Evolutionary conservation across 1,140 invertebrate genomes (phyloP).

Genomic region (Eciton burchellii): DNA sequence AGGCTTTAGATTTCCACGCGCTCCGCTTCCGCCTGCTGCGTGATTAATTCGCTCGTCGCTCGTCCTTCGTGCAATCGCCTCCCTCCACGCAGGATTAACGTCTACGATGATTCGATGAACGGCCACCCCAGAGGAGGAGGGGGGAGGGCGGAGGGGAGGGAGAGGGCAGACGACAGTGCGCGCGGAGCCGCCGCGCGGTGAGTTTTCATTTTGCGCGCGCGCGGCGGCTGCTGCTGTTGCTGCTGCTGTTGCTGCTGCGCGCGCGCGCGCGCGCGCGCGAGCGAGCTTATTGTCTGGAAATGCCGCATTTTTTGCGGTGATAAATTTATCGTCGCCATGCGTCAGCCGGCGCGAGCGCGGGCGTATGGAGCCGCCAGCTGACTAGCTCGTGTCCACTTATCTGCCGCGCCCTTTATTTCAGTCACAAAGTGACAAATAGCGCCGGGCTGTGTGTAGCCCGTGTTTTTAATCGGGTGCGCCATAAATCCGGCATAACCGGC

Average conservation of each 20-base stretch:
- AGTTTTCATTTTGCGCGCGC: conserved; percentile 37
- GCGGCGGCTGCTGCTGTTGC: no score
- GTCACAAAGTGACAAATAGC: conserved; percentile 52
- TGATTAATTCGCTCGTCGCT: conserved; percentile 8
- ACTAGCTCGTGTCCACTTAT: conserved; percentile 57
- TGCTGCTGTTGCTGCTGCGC: no score
- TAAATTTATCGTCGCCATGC: conserved; percentile 61
- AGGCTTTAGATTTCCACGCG: background rate
- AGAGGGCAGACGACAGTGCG: background rate
- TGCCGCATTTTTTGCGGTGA: conserved; percentile 43
- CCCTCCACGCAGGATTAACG: background rate
- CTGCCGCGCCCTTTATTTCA: conserved; percentile 56
- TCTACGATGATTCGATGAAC: conserved; percentile 51
- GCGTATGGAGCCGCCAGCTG: conserved; percentile 36
- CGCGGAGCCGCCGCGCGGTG: conserved; percentile 9
- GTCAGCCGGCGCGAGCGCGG: conserved; percentile 31
- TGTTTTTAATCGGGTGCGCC: conserved; percentile 50
- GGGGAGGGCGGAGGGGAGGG: background rate
- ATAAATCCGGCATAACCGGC: conserved; percentile 38
- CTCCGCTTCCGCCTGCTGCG: no score
- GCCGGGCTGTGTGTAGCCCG: conserved; percentile 29
- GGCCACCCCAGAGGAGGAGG: background rate
- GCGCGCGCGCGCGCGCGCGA: no score
- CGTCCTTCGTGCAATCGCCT: background rate
- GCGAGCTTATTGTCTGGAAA: conserved; percentile 24